Base-by-base conservation (phyloP, 2,113 vertebrate species). In the Mastomys coucha region DNA sequence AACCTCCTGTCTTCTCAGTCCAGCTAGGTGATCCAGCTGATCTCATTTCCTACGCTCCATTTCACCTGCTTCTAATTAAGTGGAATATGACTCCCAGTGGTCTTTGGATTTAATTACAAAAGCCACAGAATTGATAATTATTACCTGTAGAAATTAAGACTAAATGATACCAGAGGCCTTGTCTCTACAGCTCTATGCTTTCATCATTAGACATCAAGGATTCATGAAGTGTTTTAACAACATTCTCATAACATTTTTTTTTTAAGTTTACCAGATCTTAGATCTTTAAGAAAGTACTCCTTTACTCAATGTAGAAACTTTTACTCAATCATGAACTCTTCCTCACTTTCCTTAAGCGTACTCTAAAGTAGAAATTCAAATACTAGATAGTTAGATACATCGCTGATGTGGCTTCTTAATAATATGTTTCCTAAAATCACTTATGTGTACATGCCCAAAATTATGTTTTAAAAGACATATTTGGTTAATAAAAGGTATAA, bases 101-200 rank as follows among this genome's bases (percentile, higher is more conserved):
- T 91, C 73, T 94, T 91, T 70, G 63, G 87, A 97, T 95, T 97
- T 94, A 96, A 97, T 96, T 98, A 95, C 93, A 77, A 96, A 94
- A 94, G 94, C 22, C n/a, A 26, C 70, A 60, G 49, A 88, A 84
- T 93, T 91, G 92, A 95, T 95, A 94, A 95, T 89, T 94, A 70
- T 89, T 88, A 94, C 92, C 93, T 95, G 84, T 81, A 96, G 96
- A 94, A 94, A 96, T 91, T 45, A 93, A 90, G 56, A 65, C 77
- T 75, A 89, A 91, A 36, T 91, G 80, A 80, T 58, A 87, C 53
- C 76, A 49, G 51, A n/a, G 56, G 42, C n/a, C 42, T 92, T 85
- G 2, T 65, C 20, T 65, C 70, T 33, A 56, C 1, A 56, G 42
- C 56, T 85, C 7, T 7, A 14, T 78, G 5, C 89, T 56, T 93